Evolutionary conservation across 2,888 invertebrate species (phyloP), one percentile per base, ranked within the genome.

Genomic region (Sisyra nigra): DNA sequence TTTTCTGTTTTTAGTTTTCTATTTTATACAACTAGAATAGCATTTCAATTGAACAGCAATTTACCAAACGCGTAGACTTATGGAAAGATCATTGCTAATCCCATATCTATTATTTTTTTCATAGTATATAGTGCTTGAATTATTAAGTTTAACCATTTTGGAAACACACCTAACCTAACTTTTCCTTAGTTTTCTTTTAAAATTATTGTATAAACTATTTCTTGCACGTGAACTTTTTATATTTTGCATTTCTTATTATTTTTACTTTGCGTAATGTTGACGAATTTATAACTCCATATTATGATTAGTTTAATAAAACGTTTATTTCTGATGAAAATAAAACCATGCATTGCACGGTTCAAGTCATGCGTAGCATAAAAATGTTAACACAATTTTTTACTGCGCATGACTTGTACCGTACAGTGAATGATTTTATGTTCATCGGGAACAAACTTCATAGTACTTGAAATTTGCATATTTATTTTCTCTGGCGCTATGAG

Each of bases 81-180:
- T 3, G 17, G 14, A 41, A 41, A 41, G 41, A 32, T 41, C 41
- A 41, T 41, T 14, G 41, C 41, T 41, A 19, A 11, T 41, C 41
- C 41, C 15, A 9, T 32, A 19, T 32, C 41, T 41, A 24, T 24
- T 24, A 24, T 24, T 41, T n/a, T 14, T 41, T 31, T 41, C 39
- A 39, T 39, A 19, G 24, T 19, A 33, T 40, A 34, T 42, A 42
- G 29, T 42, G 42, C 42, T 42, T 42, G 42, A 17, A 11, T 40
- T 19, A 40, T 14, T 13, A 33, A 19, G 11, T 9, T 42, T 42
- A 35, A 42, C 19, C 33, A 34, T 42, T 42, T 41, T 42, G 29
- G 35, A 42, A 35, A 42, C 42, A 42, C 42, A 42, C 42, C 42
- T 42, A 42, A 42, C 42, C 42, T 42, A 42, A 42, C 17, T 42